A percentile compares a stretch with the other conserved stretches of the same genome.
Conservation (phyloP, 1,140 invertebrate species). For the Brachionus koreanus region DNA sequence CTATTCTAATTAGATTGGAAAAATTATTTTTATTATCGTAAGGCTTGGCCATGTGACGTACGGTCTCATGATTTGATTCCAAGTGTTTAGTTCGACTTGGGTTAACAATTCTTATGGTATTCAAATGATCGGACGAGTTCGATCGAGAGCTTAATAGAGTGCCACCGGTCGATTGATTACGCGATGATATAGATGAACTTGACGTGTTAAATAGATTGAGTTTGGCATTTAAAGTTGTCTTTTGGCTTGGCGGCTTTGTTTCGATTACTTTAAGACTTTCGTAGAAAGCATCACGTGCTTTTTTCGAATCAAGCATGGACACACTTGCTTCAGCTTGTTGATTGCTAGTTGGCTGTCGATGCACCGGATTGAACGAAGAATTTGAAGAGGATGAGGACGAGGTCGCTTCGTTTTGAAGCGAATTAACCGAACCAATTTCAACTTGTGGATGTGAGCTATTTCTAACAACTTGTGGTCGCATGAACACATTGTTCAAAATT, state of each 20-base stretch:
- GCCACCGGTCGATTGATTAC: neutral
- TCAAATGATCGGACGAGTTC: neutral
- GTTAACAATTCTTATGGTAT: neutral
- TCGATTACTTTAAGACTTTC: slow-evolving; percentile 13
- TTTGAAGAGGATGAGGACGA: neutral
- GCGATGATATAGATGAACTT: neutral
- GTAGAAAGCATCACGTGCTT: slow-evolving; percentile 17
- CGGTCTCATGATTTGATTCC: neutral
- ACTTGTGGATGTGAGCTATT: neutral
- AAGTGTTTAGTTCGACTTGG: neutral
- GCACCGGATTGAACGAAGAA: neutral
- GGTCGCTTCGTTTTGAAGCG: neutral
- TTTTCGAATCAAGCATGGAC: slow-evolving; percentile 3
- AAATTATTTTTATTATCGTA: slow-evolving; percentile 13
- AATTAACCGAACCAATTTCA: neutral
- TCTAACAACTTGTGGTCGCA: slow-evolving; percentile 30
- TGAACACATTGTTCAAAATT: slow-evolving; percentile 31
- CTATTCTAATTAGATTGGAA: neutral
- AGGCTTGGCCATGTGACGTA: neutral
- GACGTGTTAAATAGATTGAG: neutral
- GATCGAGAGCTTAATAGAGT: neutral
- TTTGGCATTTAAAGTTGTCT: neutral
- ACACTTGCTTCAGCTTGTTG: neutral
- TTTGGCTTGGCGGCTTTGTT: neutral
- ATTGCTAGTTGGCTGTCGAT: neutral